Conservation (phyloP, 2,888 invertebrate genomes). For the Gandaritis pyraliata region DNA sequence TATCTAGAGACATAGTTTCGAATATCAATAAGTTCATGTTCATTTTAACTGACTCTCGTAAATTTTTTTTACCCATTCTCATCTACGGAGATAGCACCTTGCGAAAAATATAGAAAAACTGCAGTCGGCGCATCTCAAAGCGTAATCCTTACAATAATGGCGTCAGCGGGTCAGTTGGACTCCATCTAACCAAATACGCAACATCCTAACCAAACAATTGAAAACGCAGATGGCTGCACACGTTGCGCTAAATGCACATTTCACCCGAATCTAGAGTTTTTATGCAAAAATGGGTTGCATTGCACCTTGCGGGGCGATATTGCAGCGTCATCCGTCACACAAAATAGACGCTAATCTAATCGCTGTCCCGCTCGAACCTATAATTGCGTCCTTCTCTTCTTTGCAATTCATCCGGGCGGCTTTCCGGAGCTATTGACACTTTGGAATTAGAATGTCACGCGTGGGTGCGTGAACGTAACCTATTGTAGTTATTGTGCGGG, state of each 20-base stretch:
- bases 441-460: slow-evolving; percentile 78
- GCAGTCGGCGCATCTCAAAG: slow-evolving; percentile 61
- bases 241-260: slow-evolving; percentile 71
- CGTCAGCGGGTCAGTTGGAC: slow-evolving; percentile 58
- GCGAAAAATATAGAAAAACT: slow-evolving; percentile 45
- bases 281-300: slow-evolving; percentile 78
- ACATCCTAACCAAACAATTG: slow-evolving; percentile 77
- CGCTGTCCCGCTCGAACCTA: slow-evolving; percentile 53
- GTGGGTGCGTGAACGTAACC: slow-evolving; percentile 76
- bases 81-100: slow-evolving; percentile 38
- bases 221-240: slow-evolving; percentile 72
- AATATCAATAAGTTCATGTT: not conserved
- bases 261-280: slow-evolving; percentile 62
- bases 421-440: slow-evolving; percentile 76
- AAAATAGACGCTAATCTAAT: slow-evolving; percentile 70
- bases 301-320: slow-evolving; percentile 75
- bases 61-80: too few relatives aligned
- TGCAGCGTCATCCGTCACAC: slow-evolving; percentile 68
- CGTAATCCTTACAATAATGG: slow-evolving; percentile 64
- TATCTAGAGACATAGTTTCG: too few relatives aligned
- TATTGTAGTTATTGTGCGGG: slow-evolving; percentile 63
- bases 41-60: slow-evolving; percentile 23
- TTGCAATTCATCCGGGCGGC: slow-evolving; percentile 62
- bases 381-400: slow-evolving; percentile 60
- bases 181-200: slow-evolving; percentile 57